Evolutionary conservation across 2,113 vertebrate genomes (phyloP).

Genomic region (Girardinichthys multiradiatus): DNA sequence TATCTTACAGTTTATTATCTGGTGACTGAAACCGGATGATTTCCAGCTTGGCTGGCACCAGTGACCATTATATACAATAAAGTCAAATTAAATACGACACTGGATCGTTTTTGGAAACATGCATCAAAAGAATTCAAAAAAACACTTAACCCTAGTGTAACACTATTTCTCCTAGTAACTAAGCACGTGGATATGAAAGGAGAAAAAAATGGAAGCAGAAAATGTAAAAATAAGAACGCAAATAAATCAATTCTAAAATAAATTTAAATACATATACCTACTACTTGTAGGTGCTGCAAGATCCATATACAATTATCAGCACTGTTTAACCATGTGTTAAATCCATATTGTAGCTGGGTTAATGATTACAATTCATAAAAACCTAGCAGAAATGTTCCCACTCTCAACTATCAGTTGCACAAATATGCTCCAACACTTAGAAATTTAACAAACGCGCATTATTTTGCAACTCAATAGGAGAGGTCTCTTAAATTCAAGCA

Average conservation of each 20-base stretch:
- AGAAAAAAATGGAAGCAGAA: too few relatives aligned
- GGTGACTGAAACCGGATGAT: too few relatives aligned
- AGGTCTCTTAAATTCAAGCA: neutral
- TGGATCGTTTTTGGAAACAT: too few relatives aligned
- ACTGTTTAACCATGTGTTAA: conserved; percentile 41
- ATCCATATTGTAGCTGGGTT: conserved; percentile 34
- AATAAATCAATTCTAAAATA: too few relatives aligned
- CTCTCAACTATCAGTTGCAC: neutral
- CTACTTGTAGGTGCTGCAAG: neutral
- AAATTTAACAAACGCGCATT: neutral
- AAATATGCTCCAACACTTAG: conserved; percentile 3
- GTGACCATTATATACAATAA: neutral
- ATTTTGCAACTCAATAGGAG: neutral
- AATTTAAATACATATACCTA: neutral
- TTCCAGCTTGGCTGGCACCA: too few relatives aligned
- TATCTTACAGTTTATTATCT: too few relatives aligned
- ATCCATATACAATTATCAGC: neutral
- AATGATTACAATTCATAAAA: conserved; percentile 64
- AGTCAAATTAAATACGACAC: neutral
- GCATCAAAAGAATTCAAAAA: too few relatives aligned
- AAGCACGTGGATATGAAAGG: too few relatives aligned
- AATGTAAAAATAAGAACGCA: too few relatives aligned
- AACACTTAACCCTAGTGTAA: too few relatives aligned
- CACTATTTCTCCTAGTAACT: too few relatives aligned
- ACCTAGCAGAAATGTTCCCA: conserved; percentile 37